Percentiles rank a stretch among this genome's conserved stretches.
phyloP scores from a whole-genome alignment of 2,888 invertebrate species.

The Lobophora halterata region DNA sequence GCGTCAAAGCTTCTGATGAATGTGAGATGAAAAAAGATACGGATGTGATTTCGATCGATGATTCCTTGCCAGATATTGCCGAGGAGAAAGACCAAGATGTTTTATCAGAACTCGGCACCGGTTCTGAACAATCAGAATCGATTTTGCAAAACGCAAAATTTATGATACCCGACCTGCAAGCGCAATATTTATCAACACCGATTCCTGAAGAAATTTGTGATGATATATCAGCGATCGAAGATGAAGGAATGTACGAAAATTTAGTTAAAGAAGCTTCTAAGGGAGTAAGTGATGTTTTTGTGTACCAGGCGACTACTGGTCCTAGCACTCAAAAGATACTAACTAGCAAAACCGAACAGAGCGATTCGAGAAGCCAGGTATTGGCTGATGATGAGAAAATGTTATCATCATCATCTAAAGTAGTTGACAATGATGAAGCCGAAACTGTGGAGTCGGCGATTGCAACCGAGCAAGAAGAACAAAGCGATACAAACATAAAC shows the following conservation, averaged over 20 bases:
- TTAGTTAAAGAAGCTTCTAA: background rate
- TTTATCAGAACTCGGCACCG: too few species aligned
- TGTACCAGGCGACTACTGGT: slow-evolving; percentile 30
- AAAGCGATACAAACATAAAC: too few species aligned
- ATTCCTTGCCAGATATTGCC: too few species aligned
- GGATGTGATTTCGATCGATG: too few species aligned
- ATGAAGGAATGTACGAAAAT: slow-evolving; percentile 4
- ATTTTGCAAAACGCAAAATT: too few species aligned
- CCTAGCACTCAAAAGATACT: slow-evolving; percentile 11
- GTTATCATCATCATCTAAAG: slow-evolving; percentile 4
- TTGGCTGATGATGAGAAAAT: slow-evolving; percentile 4
- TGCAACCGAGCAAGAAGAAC: background rate
- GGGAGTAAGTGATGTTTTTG: slow-evolving; percentile 24
- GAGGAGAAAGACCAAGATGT: too few species aligned
- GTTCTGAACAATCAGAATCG: too few species aligned
- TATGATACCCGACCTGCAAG: too few species aligned
- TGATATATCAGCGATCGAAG: background rate
- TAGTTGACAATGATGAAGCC: background rate
- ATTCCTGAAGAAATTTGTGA: slow-evolving; percentile 6
- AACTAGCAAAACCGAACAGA: slow-evolving; percentile 16
- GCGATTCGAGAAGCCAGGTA: slow-evolving; percentile 8
- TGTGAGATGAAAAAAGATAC: background rate
- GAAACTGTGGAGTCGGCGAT: background rate
- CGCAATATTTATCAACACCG: slow-evolving; percentile 5
- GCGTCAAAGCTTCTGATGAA: background rate